Evolutionary conservation across 2,888 invertebrate species (phyloP), one percentile per base, ranked within the genome.

Genomic region (Syrphus vitripennis): DNA sequence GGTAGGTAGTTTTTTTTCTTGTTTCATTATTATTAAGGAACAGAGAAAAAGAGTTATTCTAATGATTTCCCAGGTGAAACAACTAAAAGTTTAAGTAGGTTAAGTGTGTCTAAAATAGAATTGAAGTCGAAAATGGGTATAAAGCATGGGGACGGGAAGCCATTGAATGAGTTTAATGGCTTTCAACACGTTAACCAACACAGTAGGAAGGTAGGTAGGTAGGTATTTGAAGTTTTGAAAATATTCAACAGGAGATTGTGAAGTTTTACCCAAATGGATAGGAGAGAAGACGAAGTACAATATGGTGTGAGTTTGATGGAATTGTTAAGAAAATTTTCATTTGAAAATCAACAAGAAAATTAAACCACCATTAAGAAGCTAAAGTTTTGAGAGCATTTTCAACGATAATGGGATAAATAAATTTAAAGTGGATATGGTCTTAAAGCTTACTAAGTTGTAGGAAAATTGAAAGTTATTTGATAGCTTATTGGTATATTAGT

Each of bases 221-320:
- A n/a, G 3, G 37, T 12, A 37, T 14, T 24, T 65, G 29, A 50
- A 77, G 53, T 59, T 74, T 78, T 50, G 48, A 37, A 53, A 63
- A 75, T 63, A 70, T 82, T 76, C 82, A 83, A 83, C 77, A 83
- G 78, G 78, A 74, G 72, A 72, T 61, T 63, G 65, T 48, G 4
- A 26, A 55, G 40, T 50, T 37, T 29, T 75, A 48, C 7, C 21
- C n/a, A n/a, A n/a, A n/a, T n/a, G n/a, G n/a, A 7, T 16, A 16
- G 50, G n/a, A 53, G 26, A 40, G 1, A 10, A 29, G 6, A 1
- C 2, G 14, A 3, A 29, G 10, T 7, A 24, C 2, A 57, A 57
- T 34, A 19, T 16, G 9, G 59, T 61, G 37, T 61, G 26, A 37
- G 26, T 45, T 63, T 79, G 26, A 55, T 21, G 29, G 2, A 48